Percentiles rank a stretch among this genome's conserved stretches.
Conservation (phyloP, 1,140 invertebrate species). For the Cydia splendana region DNA sequence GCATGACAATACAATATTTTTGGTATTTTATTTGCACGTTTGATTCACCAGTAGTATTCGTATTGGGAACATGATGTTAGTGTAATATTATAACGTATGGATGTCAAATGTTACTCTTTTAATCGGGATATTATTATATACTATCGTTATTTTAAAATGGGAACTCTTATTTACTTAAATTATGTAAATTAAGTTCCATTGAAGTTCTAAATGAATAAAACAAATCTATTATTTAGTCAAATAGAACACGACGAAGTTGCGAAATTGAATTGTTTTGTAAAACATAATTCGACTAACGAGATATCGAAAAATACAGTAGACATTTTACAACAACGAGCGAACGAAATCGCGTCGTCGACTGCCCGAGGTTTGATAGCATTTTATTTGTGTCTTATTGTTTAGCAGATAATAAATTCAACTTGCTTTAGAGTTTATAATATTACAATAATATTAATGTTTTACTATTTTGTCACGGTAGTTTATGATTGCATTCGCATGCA, state of each 20-base stretch:
- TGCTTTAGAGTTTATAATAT: conserved; percentile 50
- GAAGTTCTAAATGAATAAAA: background rate
- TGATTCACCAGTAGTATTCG: conserved; percentile 56
- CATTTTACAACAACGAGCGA: conserved; percentile 29
- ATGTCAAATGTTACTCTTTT: background rate
- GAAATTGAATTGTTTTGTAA: conserved; percentile 77
- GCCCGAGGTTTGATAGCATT: conserved; percentile 15
- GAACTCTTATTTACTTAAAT: background rate
- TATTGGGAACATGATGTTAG: conserved; percentile 34
- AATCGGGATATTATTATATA: background rate
- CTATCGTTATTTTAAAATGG: background rate
- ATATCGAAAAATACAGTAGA: conserved; percentile 3
- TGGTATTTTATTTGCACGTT: conserved; percentile 63
- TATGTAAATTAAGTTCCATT: background rate
- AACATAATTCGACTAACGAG: conserved; percentile 36
- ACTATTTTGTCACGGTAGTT: conserved; percentile 63
- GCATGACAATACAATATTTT: conserved; percentile 64
- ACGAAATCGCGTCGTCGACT: conserved; percentile 3
- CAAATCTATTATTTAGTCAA: background rate
- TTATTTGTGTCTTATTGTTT: conserved; percentile 24
- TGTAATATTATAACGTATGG: conserved; percentile 34
- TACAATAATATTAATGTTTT: conserved; percentile 33
- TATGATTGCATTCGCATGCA: conserved; percentile 73
- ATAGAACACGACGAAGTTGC: conserved; percentile 46
- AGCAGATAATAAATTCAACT: conserved; percentile 37